A percentile compares a stretch with the other conserved stretches of the same genome.
These are phyloP conservation scores for Thera obeliscata DNA, from an alignment of 2,888 invertebrate genomes.

Conservation along the genomic window DNA sequence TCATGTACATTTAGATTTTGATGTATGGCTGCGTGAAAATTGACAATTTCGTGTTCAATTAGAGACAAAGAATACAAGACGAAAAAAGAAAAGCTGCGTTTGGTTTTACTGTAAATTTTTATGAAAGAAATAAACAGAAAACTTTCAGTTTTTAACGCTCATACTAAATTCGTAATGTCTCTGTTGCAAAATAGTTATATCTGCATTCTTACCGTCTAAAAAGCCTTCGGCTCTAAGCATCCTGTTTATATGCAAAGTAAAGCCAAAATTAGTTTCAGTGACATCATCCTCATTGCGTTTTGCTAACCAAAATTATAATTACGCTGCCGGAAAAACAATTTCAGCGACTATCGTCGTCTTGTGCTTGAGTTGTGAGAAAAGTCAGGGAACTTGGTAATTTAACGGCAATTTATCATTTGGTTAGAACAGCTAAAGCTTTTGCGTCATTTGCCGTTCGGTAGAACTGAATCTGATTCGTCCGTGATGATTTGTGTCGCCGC, in stretches of 20 bases:
- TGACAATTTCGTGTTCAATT: constrained; percentile 19
- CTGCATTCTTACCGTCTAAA: too few species aligned
- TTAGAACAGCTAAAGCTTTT: constrained; percentile 42
- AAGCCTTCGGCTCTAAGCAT: too few species aligned
- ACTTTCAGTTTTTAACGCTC: background rate
- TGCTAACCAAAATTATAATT: background rate
- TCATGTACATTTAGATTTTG: constrained; percentile 61
- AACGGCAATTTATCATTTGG: constrained; percentile 41
- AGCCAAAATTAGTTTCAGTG: background rate
- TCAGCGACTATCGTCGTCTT: background rate
- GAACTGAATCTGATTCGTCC: constrained; percentile 49
- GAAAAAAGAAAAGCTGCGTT: background rate
- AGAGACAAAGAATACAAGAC: background rate
- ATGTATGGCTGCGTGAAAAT: constrained; percentile 39
- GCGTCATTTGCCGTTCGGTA: constrained; percentile 57
- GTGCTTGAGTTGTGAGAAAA: background rate
- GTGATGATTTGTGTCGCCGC: constrained; percentile 54
- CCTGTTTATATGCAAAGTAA: too few species aligned
- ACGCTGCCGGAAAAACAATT: background rate
- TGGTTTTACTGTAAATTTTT: too few species aligned
- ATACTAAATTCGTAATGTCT: background rate
- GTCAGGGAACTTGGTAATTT: constrained; percentile 22
- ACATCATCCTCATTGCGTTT: background rate
- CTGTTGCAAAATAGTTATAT: too few species aligned
- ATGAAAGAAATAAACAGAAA: too few species aligned